Evolutionary conservation across 1,140 invertebrate genomes (phyloP).

Genomic region (Ceratosolen fusciceps): DNA sequence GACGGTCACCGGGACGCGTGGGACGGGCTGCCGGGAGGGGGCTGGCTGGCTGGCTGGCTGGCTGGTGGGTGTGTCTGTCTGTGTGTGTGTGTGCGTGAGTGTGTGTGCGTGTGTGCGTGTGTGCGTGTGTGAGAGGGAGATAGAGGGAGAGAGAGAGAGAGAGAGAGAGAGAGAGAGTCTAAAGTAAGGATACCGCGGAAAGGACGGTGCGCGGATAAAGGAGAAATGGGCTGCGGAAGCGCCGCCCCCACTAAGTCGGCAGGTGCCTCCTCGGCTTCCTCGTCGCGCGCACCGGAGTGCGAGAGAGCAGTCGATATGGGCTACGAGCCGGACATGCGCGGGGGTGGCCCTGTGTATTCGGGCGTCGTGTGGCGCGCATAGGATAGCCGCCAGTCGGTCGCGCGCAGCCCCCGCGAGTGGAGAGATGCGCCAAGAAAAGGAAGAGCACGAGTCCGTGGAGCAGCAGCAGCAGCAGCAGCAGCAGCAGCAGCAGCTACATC

Average conservation of each 20-base stretch:
- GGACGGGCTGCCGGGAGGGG: too few relatives aligned
- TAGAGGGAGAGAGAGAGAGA: too few relatives aligned
- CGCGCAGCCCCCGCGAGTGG: slow-evolving; percentile 40
- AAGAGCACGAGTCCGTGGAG: not conserved
- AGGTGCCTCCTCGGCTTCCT: not conserved
- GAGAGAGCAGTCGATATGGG: slow-evolving; percentile 36
- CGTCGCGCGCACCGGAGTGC: slow-evolving; percentile 15
- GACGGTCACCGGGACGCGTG: too few relatives aligned
- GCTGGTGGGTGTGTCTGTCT: too few relatives aligned
- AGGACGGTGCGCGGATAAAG: not conserved
- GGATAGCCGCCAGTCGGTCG: slow-evolving; percentile 39
- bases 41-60: too few relatives aligned
- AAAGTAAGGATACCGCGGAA: not conserved
- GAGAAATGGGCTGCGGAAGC: not conserved
- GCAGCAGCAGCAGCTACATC: not conserved
- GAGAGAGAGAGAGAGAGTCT: too few relatives aligned
- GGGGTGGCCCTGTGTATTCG: not conserved
- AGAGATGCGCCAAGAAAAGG: slow-evolving; percentile 15
- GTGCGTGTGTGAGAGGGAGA: too few relatives aligned
- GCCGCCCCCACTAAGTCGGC: not conserved
- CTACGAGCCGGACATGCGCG: slow-evolving; percentile 18
- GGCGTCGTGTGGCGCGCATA: slow-evolving; percentile 1
- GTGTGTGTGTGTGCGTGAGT: too few relatives aligned
- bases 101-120: too few relatives aligned
- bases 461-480: slow-evolving; percentile 23